Conservation (phyloP, 2,888 invertebrate species). For the Buathra laborator region DNA sequence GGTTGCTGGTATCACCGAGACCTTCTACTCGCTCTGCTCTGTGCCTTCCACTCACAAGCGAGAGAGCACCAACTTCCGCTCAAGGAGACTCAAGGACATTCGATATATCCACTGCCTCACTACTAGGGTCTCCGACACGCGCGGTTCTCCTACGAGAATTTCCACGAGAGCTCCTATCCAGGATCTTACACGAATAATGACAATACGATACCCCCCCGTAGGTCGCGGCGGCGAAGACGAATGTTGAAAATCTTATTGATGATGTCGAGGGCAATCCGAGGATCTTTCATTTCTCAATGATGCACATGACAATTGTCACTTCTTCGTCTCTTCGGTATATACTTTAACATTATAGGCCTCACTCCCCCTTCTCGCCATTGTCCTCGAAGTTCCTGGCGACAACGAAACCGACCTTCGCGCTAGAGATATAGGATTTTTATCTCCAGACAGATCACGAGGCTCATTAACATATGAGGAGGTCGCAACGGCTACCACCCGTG, state of each 20-base stretch:
- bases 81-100: constrained; percentile 71
- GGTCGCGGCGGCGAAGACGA: not conserved
- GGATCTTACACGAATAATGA: constrained; percentile 40
- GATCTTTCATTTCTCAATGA: not conserved
- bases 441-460: constrained; percentile 40
- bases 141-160: constrained; percentile 39
- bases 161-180: not conserved
- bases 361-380: not conserved
- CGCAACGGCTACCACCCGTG: constrained; percentile 22
- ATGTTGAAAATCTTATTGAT: not conserved
- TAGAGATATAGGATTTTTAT: constrained; percentile 19
- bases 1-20: constrained; percentile 71
- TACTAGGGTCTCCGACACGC: constrained; percentile 49
- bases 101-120: constrained; percentile 67
- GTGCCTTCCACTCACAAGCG: constrained; percentile 37
- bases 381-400: constrained; percentile 18
- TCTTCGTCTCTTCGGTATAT: not conserved
- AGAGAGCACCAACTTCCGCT: constrained; percentile 65
- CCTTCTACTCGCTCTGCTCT: constrained; percentile 63
- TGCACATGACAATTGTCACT: not conserved
- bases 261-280: constrained; percentile 1
- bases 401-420: constrained; percentile 8
- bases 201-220: not conserved
- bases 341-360: not conserved
- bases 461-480: constrained; percentile 36